These are phyloP conservation scores for Neocrepidodera transversa DNA, from an alignment of 2,888 invertebrate genomes.

Conservation along the genomic window DNA sequence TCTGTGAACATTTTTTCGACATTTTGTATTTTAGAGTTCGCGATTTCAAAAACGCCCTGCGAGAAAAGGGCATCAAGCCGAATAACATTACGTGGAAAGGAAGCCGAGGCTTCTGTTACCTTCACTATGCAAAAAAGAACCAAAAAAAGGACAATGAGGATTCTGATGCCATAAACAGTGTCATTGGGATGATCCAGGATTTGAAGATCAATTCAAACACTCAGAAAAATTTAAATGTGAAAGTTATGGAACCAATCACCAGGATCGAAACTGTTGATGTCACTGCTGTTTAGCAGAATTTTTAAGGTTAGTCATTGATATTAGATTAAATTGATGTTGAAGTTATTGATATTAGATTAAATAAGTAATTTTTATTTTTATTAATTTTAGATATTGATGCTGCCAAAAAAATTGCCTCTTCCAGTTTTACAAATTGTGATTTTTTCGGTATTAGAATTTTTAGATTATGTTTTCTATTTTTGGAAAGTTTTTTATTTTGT, in stretches of 20 bases:
- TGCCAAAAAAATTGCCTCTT: not conserved
- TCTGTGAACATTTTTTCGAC: too few relatives aligned
- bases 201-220: conserved; percentile 58
- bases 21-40: conserved; percentile 65
- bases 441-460: conserved; percentile 9
- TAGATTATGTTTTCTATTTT: not conserved
- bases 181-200: conserved; percentile 62
- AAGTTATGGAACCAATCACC: conserved; percentile 63
- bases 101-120: conserved; percentile 61
- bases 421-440: conserved; percentile 9
- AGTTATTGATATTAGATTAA: not conserved
- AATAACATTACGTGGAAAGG: conserved; percentile 75
- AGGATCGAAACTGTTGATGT: conserved; percentile 64
- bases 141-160: conserved; percentile 38
- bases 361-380: not conserved
- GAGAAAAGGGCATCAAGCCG: conserved; percentile 77
- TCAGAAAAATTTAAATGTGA: conserved; percentile 55
- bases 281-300: conserved; percentile 57
- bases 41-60: conserved; percentile 76
- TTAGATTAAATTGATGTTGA: not conserved
- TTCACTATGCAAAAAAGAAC: conserved; percentile 76
- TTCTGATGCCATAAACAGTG: conserved; percentile 61
- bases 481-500: not conserved
- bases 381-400: not conserved
- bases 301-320: conserved; percentile 2